A percentile compares a stretch with the other conserved stretches of the same genome.
These are phyloP conservation scores for Sciurus carolinensis DNA, from an alignment of 2,797 vertebrate species.

Conservation along the genomic window DNA sequence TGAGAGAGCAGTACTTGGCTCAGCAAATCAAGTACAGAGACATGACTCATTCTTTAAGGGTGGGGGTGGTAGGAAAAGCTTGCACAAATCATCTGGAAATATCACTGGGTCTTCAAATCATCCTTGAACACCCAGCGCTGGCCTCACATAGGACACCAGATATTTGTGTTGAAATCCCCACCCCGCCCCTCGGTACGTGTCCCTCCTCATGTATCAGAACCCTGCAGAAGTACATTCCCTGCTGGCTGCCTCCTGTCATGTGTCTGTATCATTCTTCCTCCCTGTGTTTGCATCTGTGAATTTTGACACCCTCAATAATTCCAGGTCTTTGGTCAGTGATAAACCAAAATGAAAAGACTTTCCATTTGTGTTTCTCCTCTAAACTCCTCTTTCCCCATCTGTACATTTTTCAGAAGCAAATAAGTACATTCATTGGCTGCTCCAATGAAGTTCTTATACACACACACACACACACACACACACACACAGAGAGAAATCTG, in stretches of 20 bases:
- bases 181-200: neutral
- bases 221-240: neutral
- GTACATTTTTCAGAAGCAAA: constrained; percentile 68
- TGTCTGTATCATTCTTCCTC: neutral
- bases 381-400: constrained; percentile 58
- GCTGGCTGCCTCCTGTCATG: neutral
- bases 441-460: constrained; percentile 12
- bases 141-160: neutral
- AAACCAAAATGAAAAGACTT: constrained; percentile 72
- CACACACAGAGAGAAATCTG: neutral
- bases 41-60: neutral
- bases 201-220: neutral
- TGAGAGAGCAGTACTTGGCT: neutral
- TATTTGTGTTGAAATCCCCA: neutral
- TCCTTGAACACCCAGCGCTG: neutral
- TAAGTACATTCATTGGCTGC: constrained; percentile 34
- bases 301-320: constrained; percentile 64
- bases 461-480: neutral
- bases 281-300: constrained; percentile 61
- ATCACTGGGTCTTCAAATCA: neutral
- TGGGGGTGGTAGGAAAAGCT: neutral
- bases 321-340: constrained; percentile 65
- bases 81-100: neutral
- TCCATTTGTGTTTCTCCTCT: constrained; percentile 68
- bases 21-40: neutral